Evolutionary conservation across 2,113 vertebrate species (phyloP).

Genomic region (Ivindomyrus marchei): DNA sequence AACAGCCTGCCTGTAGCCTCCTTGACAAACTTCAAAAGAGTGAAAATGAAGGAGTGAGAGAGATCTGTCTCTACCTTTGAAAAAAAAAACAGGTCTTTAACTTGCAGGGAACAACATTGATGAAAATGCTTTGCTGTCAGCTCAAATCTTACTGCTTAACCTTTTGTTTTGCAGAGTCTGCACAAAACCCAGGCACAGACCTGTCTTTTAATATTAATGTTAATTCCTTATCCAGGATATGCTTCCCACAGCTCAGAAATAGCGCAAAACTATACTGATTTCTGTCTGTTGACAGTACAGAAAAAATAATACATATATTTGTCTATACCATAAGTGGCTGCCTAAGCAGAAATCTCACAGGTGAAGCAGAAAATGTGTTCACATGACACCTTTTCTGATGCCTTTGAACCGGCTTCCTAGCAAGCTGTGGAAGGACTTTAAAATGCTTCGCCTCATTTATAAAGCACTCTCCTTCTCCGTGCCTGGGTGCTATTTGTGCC

Average conservation of each 20-base stretch:
- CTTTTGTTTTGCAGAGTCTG: background rate
- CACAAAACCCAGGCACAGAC: background rate
- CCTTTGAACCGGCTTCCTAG: background rate
- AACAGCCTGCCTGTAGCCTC: background rate
- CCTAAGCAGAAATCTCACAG: background rate
- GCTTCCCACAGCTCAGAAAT: background rate
- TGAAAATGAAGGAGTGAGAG: background rate
- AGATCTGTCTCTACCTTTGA: background rate
- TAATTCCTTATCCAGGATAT: slow-evolving; percentile 5
- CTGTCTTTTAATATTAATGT: slow-evolving; percentile 9
- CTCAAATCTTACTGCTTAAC: slow-evolving; percentile 1
- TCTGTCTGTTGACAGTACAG: background rate
- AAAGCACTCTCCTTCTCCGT: background rate
- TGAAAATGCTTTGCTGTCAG: background rate
- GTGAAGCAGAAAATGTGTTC: background rate
- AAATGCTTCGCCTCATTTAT: background rate
- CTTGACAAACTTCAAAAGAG: background rate
- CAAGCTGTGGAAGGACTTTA: background rate
- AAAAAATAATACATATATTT: background rate
- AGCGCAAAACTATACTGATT: background rate
- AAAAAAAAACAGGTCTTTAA: background rate
- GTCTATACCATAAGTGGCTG: background rate
- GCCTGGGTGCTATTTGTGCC: background rate
- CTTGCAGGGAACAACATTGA: background rate
- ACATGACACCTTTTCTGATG: background rate